Evolutionary conservation across 1,140 invertebrate species (phyloP).

Genomic region (Bombus haemorrhoidalis): DNA sequence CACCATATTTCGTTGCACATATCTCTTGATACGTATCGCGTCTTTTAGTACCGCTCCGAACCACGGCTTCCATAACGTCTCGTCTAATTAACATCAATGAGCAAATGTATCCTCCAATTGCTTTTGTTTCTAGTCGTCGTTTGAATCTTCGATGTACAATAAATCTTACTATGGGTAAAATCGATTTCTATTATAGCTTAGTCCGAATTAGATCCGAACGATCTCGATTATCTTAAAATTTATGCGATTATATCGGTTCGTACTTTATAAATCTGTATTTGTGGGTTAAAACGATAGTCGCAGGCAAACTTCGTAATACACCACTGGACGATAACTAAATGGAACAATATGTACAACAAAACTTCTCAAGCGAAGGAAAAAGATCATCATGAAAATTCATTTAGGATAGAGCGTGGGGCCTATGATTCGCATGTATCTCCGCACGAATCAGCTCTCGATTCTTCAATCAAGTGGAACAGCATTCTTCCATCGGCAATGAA

Average conservation of each 20-base stretch:
- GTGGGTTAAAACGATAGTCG: neutral
- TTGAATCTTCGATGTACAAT: neutral
- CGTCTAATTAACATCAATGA: neutral
- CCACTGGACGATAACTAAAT: too few relatives aligned
- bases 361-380: neutral
- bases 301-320: neutral
- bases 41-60: neutral
- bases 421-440: neutral
- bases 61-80: neutral
- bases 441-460: neutral
- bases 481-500: constrained; percentile 27
- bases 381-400: neutral
- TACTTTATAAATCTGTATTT: neutral
- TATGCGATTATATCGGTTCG: too few relatives aligned
- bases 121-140: too few relatives aligned
- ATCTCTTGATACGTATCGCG: constrained; percentile 28
- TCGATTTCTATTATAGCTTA: neutral
- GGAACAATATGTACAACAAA: too few relatives aligned
- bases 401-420: neutral
- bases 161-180: neutral
- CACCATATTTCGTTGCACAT: constrained; percentile 40
- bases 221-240: neutral
- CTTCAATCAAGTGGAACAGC: neutral
- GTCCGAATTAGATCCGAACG: neutral
- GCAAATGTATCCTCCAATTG: neutral